Percentiles rank a stretch among this genome's conserved stretches.
These are phyloP conservation scores for Acleris cristana DNA, from an alignment of 2,888 invertebrate species.

Conservation along the genomic window DNA sequence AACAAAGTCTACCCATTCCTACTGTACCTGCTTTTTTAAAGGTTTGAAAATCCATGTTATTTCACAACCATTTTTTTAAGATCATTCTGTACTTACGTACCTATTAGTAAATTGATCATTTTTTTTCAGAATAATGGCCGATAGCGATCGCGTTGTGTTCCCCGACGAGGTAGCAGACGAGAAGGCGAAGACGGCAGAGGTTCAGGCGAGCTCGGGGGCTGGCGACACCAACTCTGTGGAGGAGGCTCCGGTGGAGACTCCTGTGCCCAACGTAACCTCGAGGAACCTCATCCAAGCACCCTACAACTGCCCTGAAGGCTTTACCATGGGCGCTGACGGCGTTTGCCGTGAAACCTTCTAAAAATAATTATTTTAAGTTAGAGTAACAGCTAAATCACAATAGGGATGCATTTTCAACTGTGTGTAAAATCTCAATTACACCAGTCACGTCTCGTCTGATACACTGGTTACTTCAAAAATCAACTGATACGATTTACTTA, in stretches of 20 bases:
- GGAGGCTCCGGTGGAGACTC: slow-evolving; percentile 41
- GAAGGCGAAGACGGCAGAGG: slow-evolving; percentile 50
- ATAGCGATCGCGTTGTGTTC: slow-evolving; percentile 60
- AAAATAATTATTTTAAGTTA: neutral
- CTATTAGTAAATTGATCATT: no score
- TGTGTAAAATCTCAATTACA: no score
- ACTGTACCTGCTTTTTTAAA: no score
- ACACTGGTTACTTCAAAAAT: no score
- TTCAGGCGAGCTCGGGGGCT: slow-evolving; percentile 46
- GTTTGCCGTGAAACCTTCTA: slow-evolving; percentile 53
- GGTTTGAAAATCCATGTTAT: no score
- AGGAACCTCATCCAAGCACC: slow-evolving; percentile 64
- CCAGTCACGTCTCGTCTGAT: no score
- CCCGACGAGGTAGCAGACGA: slow-evolving; percentile 66
- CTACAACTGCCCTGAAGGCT: slow-evolving; percentile 52
- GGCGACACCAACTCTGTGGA: slow-evolving; percentile 59
- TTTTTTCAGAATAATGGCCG: slow-evolving; percentile 59
- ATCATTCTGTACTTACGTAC: no score
- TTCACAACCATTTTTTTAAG: no score
- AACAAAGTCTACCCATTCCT: no score
- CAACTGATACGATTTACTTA: no score
- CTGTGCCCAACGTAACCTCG: slow-evolving; percentile 37
- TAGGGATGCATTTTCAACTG: no score
- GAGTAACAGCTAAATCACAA: neutral
- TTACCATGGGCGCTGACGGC: slow-evolving; percentile 48